A percentile compares a stretch with the other conserved stretches of the same genome.
Conservation (phyloP, 2,888 invertebrate genomes). For the Phragmatobia fuliginosa region DNA sequence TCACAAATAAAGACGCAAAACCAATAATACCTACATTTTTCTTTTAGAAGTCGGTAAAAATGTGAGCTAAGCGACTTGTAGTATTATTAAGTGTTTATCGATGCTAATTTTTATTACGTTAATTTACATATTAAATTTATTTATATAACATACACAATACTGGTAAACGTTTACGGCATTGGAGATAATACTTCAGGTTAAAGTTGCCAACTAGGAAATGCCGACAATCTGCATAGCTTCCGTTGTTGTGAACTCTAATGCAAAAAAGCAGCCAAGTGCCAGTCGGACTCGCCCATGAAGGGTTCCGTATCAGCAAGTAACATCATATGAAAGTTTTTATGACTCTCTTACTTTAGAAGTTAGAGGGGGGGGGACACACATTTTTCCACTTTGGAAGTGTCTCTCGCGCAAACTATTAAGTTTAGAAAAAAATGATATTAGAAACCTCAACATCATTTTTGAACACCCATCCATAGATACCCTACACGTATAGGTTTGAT, state of each 20-base stretch:
- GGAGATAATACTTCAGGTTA: slow-evolving; percentile 49
- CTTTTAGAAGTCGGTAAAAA: not conserved
- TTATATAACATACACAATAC: slow-evolving; percentile 30
- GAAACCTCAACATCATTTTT: too few species aligned
- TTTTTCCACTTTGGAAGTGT: too few species aligned
- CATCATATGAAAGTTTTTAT: too few species aligned
- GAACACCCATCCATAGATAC: too few species aligned
- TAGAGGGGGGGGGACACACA: too few species aligned
- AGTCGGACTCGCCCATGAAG: too few species aligned
- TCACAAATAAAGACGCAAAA: not conserved
- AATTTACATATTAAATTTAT: slow-evolving; percentile 10
- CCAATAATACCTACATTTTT: not conserved
- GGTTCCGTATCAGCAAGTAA: too few species aligned
- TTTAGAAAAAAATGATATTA: too few species aligned
- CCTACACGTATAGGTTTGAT: too few species aligned
- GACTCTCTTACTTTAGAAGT: too few species aligned
- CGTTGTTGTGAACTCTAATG: slow-evolving; percentile 58
- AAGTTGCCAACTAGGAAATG: slow-evolving; percentile 65
- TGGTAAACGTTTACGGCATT: slow-evolving; percentile 31
- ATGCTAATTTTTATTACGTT: not conserved
- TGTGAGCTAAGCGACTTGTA: not conserved
- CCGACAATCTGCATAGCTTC: slow-evolving; percentile 50
- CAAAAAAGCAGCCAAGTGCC: too few species aligned
- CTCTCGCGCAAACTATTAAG: too few species aligned
- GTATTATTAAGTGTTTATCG: not conserved